A percentile compares a stretch with the other conserved stretches of the same genome.
These are phyloP conservation scores for Catajapyx aquilonaris DNA, from an alignment of 1,140 invertebrate genomes.

Conservation along the genomic window DNA sequence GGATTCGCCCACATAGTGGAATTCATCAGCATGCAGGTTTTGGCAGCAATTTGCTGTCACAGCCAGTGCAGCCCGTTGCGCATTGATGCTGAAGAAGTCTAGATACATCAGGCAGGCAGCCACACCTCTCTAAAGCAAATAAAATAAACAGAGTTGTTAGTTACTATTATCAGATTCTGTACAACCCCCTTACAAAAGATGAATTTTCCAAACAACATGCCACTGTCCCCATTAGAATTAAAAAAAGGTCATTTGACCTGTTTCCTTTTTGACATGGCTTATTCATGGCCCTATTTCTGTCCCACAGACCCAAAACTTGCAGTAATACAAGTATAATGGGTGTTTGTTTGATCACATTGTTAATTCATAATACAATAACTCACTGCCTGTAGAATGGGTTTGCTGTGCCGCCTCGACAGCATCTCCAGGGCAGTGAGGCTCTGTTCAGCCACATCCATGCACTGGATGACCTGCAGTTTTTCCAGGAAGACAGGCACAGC, in stretches of 20 bases:
- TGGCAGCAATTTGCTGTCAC: slow-evolving; percentile 94
- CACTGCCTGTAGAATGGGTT: slow-evolving; percentile 85
- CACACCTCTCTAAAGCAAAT: slow-evolving; percentile 55
- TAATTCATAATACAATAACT: slow-evolving; percentile 15
- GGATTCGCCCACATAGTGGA: slow-evolving; percentile 75
- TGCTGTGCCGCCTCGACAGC: slow-evolving; percentile 86
- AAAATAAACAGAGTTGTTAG: neutral
- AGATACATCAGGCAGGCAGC: slow-evolving; percentile 86
- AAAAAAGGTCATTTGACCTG: too few species aligned
- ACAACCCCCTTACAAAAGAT: too few species aligned
- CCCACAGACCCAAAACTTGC: too few species aligned
- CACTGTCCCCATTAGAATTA: too few species aligned
- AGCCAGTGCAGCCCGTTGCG: slow-evolving; percentile 80
- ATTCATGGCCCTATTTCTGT: too few species aligned
- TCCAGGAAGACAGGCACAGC: slow-evolving; percentile 89
- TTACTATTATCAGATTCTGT: too few species aligned
- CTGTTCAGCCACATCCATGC: slow-evolving; percentile 98
- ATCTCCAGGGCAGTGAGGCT: slow-evolving; percentile 89
- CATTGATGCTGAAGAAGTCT: slow-evolving; percentile 94
- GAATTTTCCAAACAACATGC: too few species aligned
- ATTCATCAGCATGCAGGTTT: slow-evolving; percentile 80
- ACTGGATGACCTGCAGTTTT: slow-evolving; percentile 92
- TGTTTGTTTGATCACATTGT: too few species aligned
- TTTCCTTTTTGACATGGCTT: too few species aligned
- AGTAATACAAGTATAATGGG: too few species aligned